These are phyloP conservation scores for Elaeidobius kamerunicus DNA, from an alignment of 2,888 invertebrate species.

Conservation along the genomic window DNA sequence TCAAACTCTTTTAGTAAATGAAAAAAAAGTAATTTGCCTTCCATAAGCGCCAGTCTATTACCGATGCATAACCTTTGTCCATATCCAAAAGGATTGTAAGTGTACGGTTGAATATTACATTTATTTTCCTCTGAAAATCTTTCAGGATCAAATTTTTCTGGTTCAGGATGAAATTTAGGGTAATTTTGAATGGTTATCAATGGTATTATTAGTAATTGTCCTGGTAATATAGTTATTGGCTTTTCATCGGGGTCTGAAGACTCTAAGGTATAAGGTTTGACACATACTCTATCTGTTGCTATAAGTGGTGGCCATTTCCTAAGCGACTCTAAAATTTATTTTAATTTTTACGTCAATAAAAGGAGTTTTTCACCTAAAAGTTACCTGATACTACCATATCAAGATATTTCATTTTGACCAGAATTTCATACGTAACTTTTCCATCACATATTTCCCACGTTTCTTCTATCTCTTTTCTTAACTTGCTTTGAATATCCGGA, in stretches of 20 bases:
- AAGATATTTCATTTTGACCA: background rate
- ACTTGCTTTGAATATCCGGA: constrained; percentile 55
- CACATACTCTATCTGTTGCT: too few species aligned
- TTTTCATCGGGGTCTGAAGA: too few species aligned
- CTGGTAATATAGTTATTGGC: too few species aligned
- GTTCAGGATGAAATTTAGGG: constrained; percentile 48
- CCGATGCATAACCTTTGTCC: constrained; percentile 57
- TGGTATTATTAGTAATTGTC: too few species aligned
- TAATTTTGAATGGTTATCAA: too few species aligned
- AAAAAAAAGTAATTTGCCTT: constrained; percentile 34
- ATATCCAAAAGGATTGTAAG: constrained; percentile 54
- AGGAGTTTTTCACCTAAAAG: background rate
- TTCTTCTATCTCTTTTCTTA: constrained; percentile 55
- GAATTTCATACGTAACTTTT: constrained; percentile 3
- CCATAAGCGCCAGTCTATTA: constrained; percentile 43
- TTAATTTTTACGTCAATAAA: too few species aligned
- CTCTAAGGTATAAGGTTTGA: too few species aligned
- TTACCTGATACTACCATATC: constrained; percentile 3
- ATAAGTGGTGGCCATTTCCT: constrained; percentile 12
- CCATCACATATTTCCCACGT: constrained; percentile 40
- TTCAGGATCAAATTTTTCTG: constrained; percentile 52
- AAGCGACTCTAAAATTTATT: constrained; percentile 7
- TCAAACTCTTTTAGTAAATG: constrained; percentile 41
- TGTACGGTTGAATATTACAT: constrained; percentile 49
- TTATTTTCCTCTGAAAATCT: constrained; percentile 41